Conservation (phyloP, 2,113 vertebrate genomes). For the Malaclemys terrapin region DNA sequence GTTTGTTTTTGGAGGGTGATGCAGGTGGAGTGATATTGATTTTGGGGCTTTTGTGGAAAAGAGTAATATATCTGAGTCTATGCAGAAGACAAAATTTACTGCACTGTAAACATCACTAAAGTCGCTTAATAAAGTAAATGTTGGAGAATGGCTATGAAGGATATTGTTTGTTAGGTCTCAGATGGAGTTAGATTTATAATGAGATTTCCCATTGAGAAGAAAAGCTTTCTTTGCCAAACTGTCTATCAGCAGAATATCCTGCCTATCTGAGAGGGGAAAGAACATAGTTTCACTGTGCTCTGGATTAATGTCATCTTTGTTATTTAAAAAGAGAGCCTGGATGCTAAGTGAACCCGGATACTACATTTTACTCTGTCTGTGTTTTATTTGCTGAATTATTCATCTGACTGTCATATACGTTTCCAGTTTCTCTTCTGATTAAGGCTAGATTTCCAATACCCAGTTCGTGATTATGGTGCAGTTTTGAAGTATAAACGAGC, state of each 20-base stretch:
- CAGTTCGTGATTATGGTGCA: not conserved
- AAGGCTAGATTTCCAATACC: not conserved
- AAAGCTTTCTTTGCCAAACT: conserved; percentile 35
- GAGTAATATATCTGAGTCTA: conserved; percentile 1
- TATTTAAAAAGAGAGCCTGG: not conserved
- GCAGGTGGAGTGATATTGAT: not conserved
- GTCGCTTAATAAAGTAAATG: conserved; percentile 29
- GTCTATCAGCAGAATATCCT: conserved; percentile 8
- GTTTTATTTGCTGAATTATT: not conserved
- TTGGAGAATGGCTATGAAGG: conserved; percentile 42
- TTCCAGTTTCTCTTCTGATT: not conserved
- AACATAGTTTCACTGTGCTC: conserved; percentile 31
- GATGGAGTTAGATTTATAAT: conserved; percentile 51
- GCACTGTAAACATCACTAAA: conserved; percentile 53
- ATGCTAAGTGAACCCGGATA: conserved; percentile 11
- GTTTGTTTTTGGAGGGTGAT: not conserved
- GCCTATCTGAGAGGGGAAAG: not conserved
- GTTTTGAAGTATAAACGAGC: not conserved
- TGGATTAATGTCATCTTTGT: conserved; percentile 25
- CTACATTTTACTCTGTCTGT: conserved; percentile 28
- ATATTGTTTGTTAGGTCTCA: conserved; percentile 53
- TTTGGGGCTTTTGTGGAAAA: not conserved
- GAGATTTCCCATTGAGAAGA: conserved; percentile 42
- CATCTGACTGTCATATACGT: not conserved
- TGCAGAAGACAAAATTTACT: conserved; percentile 33